Base-by-base conservation (phyloP, 2,888 invertebrate species). In the Fissipunctia ypsillon region DNA sequence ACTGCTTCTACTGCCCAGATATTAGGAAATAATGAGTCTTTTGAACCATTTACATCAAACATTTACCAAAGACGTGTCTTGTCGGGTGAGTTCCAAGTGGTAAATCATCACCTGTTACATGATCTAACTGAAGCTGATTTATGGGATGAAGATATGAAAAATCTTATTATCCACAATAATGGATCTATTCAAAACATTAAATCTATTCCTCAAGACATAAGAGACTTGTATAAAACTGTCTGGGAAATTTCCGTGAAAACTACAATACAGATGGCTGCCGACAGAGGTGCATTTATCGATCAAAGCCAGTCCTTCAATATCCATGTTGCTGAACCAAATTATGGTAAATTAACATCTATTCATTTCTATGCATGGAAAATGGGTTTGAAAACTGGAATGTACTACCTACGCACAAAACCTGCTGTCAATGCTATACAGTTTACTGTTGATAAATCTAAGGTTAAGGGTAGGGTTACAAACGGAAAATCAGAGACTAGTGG, bases 1-100 rank as follows among this genome's bases (percentile, higher is more conserved):
- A 99, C 99, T 9, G 99, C 99, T 14, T 99, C 99, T 1, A 99
- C 99, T 0, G 99, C 99, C 4, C 99, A 99, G 95, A 99, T 99
- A 90, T 97, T 99, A 60, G 99, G 99, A 28, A 99, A 99, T 92
- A 99, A 99, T 92, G 99, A 99, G 94, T 99, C 99, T 0, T 98
- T 99, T 90, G 99, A 99, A 94, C 99, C 99, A 0, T 99, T 99
- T 93, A 99, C 99, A 0, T 99, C 99, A 50, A 99, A 99, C 91
- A 99, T 99, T 87, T 99, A 99, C 94, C 98, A 98, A 31, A 96
- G 99, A 84, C 96, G 99, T 66, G 99, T 99, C 1, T 96, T 99
- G 9, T 99, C 99, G 5, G 99, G 99, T 0, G 99, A 99, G 95
- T 99, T 99, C 91, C 97, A 99, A 97, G 97, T 99, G 35, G 99